Conservation (phyloP, 2,113 vertebrate species). For the Eretmochelys imbricata region DNA sequence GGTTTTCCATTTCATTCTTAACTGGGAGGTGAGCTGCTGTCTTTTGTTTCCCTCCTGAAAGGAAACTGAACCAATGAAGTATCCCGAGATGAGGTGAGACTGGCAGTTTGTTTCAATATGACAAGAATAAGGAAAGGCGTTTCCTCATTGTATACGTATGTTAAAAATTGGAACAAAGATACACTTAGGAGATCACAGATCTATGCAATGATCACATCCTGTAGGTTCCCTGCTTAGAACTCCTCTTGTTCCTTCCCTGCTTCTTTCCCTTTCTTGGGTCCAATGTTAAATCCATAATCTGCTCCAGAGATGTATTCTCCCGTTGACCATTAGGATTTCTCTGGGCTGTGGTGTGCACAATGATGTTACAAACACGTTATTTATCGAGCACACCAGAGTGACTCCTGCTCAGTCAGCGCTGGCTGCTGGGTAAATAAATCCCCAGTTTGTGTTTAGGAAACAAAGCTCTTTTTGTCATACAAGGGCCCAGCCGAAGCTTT, state of each 20-base stretch:
- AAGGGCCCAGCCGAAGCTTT: conserved; percentile 17
- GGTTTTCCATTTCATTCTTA: not conserved
- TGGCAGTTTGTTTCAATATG: not conserved
- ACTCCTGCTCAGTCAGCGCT: conserved; percentile 42
- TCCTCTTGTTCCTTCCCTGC: not conserved
- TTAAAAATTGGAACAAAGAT: not conserved
- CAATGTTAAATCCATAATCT: not conserved
- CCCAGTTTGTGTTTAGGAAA: conserved; percentile 19
- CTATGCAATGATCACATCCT: not conserved
- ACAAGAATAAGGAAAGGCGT: not conserved
- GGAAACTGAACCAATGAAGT: not conserved
- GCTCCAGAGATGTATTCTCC: not conserved
- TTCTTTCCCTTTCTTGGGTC: not conserved
- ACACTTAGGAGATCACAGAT: not conserved
- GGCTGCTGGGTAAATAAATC: conserved; percentile 48
- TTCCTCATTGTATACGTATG: not conserved
- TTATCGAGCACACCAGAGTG: conserved; percentile 33
- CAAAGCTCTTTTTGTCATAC: conserved; percentile 6
- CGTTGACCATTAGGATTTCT: not conserved
- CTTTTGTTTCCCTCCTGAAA: not conserved
- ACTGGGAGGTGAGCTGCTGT: not conserved
- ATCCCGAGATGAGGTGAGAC: not conserved
- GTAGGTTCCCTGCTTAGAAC: not conserved
- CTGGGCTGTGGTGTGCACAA: conserved; percentile 32
- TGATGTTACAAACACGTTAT: conserved; percentile 32